A percentile compares a stretch with the other conserved stretches of the same genome.
These are phyloP conservation scores for Papilio dardanus DNA, from an alignment of 1,140 invertebrate genomes.

Conservation along the genomic window DNA sequence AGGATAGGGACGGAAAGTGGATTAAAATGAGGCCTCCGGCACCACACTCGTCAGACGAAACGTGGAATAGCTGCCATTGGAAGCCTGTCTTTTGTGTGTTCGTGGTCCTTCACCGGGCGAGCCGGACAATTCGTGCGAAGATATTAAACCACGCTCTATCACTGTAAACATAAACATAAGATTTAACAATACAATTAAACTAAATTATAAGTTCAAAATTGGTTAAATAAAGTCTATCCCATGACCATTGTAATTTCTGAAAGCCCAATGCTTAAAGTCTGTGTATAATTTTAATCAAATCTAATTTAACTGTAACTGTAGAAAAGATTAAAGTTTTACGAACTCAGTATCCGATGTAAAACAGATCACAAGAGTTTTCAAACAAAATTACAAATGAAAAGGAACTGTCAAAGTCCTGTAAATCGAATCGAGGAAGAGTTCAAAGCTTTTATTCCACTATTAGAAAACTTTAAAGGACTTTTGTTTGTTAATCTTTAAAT, in stretches of 20 bases:
- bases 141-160: too few species aligned
- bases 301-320: conserved; percentile 4
- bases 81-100: too few species aligned
- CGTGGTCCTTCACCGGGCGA: too few species aligned
- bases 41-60: too few species aligned
- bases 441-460: conserved; percentile 17
- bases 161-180: too few species aligned
- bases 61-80: too few species aligned
- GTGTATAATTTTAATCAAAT: background rate
- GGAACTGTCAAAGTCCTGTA: conserved; percentile 2
- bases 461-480: background rate
- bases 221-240: background rate
- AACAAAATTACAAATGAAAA: conserved; percentile 21
- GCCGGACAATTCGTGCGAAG: too few species aligned
- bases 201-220: background rate
- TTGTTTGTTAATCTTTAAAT: background rate
- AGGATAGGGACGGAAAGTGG: too few species aligned
- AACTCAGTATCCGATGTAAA: background rate
- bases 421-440: background rate
- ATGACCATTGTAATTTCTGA: background rate
- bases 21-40: too few species aligned
- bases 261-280: background rate
- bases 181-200: too few species aligned
- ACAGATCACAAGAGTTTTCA: conserved; percentile 12
- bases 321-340: background rate